These are phyloP conservation scores for Prionailurus viverrinus DNA, from an alignment of 2,113 vertebrate genomes.

Conservation along the genomic window DNA sequence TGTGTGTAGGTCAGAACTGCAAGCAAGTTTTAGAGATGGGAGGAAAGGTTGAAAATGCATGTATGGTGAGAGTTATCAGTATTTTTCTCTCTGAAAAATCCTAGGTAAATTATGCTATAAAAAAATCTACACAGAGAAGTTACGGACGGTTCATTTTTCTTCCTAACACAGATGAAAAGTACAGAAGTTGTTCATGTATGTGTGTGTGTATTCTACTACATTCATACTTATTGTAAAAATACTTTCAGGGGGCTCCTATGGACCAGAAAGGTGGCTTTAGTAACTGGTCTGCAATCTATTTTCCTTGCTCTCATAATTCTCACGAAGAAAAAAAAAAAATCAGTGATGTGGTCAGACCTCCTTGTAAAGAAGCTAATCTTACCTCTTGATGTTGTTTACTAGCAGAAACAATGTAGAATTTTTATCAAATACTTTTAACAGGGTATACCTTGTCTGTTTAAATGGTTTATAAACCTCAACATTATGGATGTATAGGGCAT, in stretches of 20 bases:
- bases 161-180: not conserved
- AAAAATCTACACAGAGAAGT: not conserved
- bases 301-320: not conserved
- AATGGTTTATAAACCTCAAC: not conserved
- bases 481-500: not conserved
- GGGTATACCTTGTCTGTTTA: not conserved
- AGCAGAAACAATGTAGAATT: not conserved
- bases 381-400: not conserved
- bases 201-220: not conserved
- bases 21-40: not conserved
- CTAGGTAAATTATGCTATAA: not conserved
- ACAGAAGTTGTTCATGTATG: not conserved
- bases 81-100: not conserved
- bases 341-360: not conserved
- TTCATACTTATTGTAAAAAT: not conserved
- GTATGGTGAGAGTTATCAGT: not conserved
- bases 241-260: rapidly evolving
- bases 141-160: not conserved
- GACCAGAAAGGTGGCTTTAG: not conserved
- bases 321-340: not conserved
- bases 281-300: not conserved
- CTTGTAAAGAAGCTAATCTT: not conserved
- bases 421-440: not conserved
- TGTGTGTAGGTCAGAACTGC: not conserved
- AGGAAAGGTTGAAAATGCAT: not conserved